Percentiles rank a stretch among this genome's conserved stretches.
These are phyloP conservation scores for Trinectes maculatus DNA, from an alignment of 2,113 vertebrate genomes.

Conservation along the genomic window DNA sequence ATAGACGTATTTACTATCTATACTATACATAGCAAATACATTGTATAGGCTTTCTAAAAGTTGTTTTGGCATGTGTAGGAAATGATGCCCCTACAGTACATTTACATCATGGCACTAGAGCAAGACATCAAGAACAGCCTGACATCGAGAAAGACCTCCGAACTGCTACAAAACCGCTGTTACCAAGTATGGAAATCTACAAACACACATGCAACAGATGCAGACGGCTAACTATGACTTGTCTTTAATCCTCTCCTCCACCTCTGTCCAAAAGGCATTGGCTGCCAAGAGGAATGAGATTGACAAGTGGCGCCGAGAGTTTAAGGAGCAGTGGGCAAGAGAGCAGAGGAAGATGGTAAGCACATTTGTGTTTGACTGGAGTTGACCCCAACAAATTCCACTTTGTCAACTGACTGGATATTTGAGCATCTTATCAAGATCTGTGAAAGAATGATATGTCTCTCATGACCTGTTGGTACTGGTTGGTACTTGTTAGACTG, in stretches of 20 bases:
- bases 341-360: constrained; percentile 89
- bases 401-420: too few relatives aligned
- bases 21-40: too few relatives aligned
- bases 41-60: neutral
- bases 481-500: neutral
- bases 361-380: constrained; percentile 14
- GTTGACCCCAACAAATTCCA: too few relatives aligned
- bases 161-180: constrained; percentile 86
- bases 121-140: constrained; percentile 85
- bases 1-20: too few relatives aligned
- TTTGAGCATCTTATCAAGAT: neutral
- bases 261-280: constrained; percentile 82
- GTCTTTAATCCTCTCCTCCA: constrained; percentile 6
- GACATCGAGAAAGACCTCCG: constrained; percentile 75
- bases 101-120: constrained; percentile 88
- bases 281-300: constrained; percentile 89
- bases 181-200: constrained; percentile 79
- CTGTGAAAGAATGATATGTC: neutral
- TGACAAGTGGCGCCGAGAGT: constrained; percentile 93
- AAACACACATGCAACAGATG: neutral
- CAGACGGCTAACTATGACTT: neutral
- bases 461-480: neutral
- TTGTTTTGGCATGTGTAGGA: constrained; percentile 70
- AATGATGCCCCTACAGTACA: constrained; percentile 87
- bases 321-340: constrained; percentile 91